Conservation (phyloP, 2,888 invertebrate genomes). For the Calliopum simillimum region DNA sequence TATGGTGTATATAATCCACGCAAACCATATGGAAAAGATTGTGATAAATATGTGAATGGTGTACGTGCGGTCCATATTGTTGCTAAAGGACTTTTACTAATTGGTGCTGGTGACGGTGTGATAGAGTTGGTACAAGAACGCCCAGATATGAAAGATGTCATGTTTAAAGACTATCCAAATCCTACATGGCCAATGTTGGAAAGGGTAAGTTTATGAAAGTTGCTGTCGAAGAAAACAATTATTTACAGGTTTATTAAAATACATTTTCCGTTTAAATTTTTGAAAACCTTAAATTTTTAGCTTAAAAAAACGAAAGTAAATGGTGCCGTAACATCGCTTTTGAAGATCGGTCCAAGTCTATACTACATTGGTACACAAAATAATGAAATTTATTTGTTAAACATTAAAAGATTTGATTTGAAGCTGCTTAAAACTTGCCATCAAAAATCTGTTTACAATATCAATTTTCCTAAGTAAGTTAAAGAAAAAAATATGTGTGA, state of each 20-base stretch:
- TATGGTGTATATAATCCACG: constrained; percentile 67
- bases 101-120: constrained; percentile 89
- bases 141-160: constrained; percentile 59
- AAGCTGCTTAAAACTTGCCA: constrained; percentile 86
- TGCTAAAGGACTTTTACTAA: constrained; percentile 73
- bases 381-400: constrained; percentile 85
- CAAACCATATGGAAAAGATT: constrained; percentile 64
- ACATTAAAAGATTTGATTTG: constrained; percentile 75
- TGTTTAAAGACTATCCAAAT: constrained; percentile 63
- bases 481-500: too few species aligned
- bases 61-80: constrained; percentile 76
- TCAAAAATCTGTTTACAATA: constrained; percentile 80
- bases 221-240: not conserved
- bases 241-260: too few species aligned
- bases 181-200: constrained; percentile 73
- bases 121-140: constrained; percentile 78
- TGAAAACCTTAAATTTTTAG: constrained; percentile 60
- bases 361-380: constrained; percentile 81
- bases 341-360: constrained; percentile 71
- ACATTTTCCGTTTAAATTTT: not conserved
- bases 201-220: constrained; percentile 63
- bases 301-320: constrained; percentile 72
- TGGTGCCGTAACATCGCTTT: constrained; percentile 81
- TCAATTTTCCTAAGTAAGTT: constrained; percentile 85
- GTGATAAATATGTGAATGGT: constrained; percentile 65